These are phyloP conservation scores for Xenopus tropicalis DNA, from an alignment of 2,113 vertebrate species.

Conservation along the genomic window DNA sequence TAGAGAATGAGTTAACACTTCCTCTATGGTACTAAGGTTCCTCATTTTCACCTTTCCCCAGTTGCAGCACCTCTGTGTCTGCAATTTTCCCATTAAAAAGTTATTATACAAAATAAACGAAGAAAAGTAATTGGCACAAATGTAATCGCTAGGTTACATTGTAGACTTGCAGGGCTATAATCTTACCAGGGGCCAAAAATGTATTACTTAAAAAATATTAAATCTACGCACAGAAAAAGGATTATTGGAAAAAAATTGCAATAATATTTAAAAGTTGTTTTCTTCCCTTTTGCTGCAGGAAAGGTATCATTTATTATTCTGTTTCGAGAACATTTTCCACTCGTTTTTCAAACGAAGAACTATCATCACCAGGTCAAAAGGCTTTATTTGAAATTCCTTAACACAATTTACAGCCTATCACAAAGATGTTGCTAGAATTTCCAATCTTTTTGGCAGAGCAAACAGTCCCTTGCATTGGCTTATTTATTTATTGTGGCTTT, in stretches of 20 bases:
- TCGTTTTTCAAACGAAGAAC: slow-evolving; percentile 14
- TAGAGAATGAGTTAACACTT: too few relatives aligned
- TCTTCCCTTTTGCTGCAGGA: neutral
- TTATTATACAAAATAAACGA: too few relatives aligned
- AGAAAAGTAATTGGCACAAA: too few relatives aligned
- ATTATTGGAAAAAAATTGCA: neutral
- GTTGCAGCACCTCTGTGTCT: too few relatives aligned
- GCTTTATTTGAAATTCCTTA: slow-evolving; percentile 24
- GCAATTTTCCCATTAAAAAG: too few relatives aligned
- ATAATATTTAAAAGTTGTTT: neutral
- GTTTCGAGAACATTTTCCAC: neutral
- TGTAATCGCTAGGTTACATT: too few relatives aligned
- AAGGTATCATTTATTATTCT: slow-evolving; percentile 16
- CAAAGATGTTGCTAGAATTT: slow-evolving; percentile 25
- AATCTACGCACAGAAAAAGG: neutral
- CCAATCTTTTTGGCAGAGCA: slow-evolving; percentile 8
- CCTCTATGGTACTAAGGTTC: too few relatives aligned
- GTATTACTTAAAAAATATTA: neutral
- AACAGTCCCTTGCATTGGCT: neutral
- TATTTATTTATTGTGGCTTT: slow-evolving; percentile 2
- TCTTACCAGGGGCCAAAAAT: neutral
- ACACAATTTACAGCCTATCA: slow-evolving; percentile 31
- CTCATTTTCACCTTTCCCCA: too few relatives aligned
- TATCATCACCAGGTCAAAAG: slow-evolving; percentile 21
- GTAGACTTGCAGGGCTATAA: too few relatives aligned